A percentile compares a stretch with the other conserved stretches of the same genome.
Evolutionary conservation across 2,113 vertebrate genomes (phyloP).

Genomic region (Myotis lucifugus): DNA sequence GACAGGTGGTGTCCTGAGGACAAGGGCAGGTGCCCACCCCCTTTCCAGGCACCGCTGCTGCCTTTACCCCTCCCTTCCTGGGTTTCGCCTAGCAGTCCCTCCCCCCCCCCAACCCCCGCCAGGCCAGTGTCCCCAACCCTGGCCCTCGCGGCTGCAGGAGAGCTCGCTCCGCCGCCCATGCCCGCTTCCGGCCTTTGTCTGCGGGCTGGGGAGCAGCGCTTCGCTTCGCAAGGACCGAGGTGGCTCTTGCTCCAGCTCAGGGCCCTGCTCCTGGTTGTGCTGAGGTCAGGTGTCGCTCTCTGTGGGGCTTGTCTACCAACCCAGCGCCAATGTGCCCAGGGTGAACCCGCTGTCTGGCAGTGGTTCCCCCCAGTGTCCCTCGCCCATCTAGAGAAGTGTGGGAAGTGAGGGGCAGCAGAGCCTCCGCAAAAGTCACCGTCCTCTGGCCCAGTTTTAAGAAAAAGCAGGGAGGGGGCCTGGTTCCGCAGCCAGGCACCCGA

Average conservation of each 20-base stretch:
- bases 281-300: slow-evolving; percentile 77
- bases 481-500: background rate
- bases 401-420: slow-evolving; percentile 18
- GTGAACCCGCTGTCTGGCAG: slow-evolving; percentile 69
- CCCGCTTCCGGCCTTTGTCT: slow-evolving; percentile 53
- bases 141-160: no score
- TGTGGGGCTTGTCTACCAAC: slow-evolving; percentile 77
- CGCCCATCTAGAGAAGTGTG: background rate
- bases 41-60: background rate
- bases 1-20: accelerated
- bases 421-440: background rate
- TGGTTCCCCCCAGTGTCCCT: slow-evolving; percentile 68
- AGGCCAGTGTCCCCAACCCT: background rate
- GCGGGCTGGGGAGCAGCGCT: accelerated
- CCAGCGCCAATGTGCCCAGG: slow-evolving; percentile 75
- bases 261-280: slow-evolving; percentile 73
- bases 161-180: no score
- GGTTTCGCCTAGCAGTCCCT: no score
- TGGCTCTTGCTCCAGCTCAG: background rate
- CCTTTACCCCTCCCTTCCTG: background rate
- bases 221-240: background rate
- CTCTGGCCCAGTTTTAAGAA: background rate
- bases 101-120: no score
- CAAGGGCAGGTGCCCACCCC: accelerated
- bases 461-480: background rate